Base-by-base conservation (phyloP, 2,113 vertebrate genomes). In the Ptilonorhynchus violaceus region DNA sequence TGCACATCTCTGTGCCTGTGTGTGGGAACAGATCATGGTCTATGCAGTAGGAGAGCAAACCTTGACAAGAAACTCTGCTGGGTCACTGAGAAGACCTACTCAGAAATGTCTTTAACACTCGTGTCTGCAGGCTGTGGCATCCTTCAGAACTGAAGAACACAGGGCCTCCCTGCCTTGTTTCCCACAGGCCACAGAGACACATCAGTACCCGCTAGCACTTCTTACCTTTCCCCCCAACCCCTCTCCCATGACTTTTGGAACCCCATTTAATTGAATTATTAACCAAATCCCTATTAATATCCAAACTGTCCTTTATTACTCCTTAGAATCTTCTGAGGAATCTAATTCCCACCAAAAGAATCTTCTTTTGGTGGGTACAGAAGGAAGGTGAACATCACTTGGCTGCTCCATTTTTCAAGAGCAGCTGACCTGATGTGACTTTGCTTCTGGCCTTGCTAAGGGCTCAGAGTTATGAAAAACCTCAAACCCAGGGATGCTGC, bases 51-150 rank as follows among this genome's bases (percentile, higher is more conserved):
- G 0, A 53, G 37, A 60, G 19, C 13, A 17, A 77, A 68, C 46
- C 15, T 39, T 53, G 55, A 53, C 15, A 33, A 27, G 44, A 59
- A 44, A 90, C 92, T 86, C 98, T 98, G 69, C 95, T 98, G 39
- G 25, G 30, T 18, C 55, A 46, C 63, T 69, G 73, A 62, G 33
- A 63, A 60, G 22, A 52, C 24, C 47, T 62, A 1, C 56, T 55
- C n/a, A 63, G 49, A 47, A 72, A 18, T 46, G 44, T 50, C 63
- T 62, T 25, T 55, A 55, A 28, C 15, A 15, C 3, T 70, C 21
- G 10, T 39, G 11, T 63, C 68, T 69, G 68, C 53, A 77, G 77
- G 28, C 47, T 63, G 28, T 25, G 37, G 10, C 20, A 66, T 13
- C 31, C 53, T 72, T 89, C 56, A 3, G 1, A 41, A 59, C 19